Evolutionary conservation across 1,140 invertebrate genomes (phyloP).

Genomic region (Asobara japonica): DNA sequence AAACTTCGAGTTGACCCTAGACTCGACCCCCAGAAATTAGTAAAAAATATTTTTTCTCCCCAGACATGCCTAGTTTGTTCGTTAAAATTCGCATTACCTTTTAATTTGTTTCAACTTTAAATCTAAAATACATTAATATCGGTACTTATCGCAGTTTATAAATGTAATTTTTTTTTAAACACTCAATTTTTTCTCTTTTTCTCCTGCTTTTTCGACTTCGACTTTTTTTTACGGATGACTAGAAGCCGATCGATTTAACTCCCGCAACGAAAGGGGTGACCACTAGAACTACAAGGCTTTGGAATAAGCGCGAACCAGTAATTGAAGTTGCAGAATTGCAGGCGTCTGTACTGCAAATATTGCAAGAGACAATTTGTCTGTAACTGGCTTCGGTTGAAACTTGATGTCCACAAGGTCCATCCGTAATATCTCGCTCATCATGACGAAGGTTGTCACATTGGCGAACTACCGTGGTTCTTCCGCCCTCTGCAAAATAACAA

Average conservation of each 20-base stretch:
- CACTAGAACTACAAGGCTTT: conserved; percentile 34
- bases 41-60: background rate
- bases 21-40: no score
- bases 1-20: no score
- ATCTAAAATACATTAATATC: background rate
- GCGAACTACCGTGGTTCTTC: conserved; percentile 58
- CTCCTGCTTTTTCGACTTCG: no score
- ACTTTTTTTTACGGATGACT: background rate
- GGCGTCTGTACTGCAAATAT: conserved; percentile 66
- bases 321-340: conserved; percentile 68
- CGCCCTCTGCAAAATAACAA: conserved; percentile 62
- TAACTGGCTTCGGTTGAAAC: conserved; percentile 58
- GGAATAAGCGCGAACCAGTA: conserved; percentile 42
- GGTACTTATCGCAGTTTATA: background rate
- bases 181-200: background rate
- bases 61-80: background rate
- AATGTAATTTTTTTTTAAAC: conserved; percentile 10
- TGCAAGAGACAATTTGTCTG: conserved; percentile 68
- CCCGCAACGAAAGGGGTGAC: conserved; percentile 23
- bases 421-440: conserved; percentile 64
- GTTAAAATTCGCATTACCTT: background rate
- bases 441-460: conserved; percentile 69
- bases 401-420: conserved; percentile 64
- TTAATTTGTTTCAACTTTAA: background rate
- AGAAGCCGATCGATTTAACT: conserved; percentile 12